phyloP scores from a whole-genome alignment of 2,113 vertebrate species.

The Seriola quinqueradiata region DNA sequence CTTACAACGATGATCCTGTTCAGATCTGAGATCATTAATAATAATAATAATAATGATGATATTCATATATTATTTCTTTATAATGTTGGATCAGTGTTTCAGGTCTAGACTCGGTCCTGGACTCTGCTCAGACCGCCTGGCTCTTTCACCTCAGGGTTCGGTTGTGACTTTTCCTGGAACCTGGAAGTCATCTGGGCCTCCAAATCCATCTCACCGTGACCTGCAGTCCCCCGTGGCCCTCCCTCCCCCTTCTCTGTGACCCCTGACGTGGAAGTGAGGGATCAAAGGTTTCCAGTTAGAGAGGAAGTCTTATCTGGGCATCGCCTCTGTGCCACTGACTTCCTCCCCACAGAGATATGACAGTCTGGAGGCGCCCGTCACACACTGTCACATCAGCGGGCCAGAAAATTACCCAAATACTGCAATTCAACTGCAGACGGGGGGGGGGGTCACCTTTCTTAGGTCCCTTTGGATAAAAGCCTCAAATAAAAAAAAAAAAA shows the following conservation, averaged over 20 bases:
- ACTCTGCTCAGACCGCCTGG: too few species aligned
- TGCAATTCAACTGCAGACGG: slow-evolving; percentile 50
- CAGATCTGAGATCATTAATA: too few species aligned
- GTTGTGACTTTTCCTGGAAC: not conserved
- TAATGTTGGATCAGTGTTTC: too few species aligned
- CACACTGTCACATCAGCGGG: slow-evolving; percentile 60
- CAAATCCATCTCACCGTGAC: not conserved
- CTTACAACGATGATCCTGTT: too few species aligned
- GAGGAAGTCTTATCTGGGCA: slow-evolving; percentile 75
- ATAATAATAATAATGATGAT: too few species aligned
- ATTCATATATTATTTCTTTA: too few species aligned
- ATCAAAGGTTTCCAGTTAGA: slow-evolving; percentile 33
- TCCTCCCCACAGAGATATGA: slow-evolving; percentile 76
- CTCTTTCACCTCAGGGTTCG: not conserved
- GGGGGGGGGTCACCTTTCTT: slow-evolving; percentile 11
- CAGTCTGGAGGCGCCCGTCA: slow-evolving; percentile 70
- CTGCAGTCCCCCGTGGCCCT: slow-evolving; percentile 1
- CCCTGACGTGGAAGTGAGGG: not conserved
- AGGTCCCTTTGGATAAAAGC: not conserved
- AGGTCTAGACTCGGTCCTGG: too few species aligned
- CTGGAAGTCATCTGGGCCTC: not conserved
- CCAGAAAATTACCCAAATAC: slow-evolving; percentile 74
- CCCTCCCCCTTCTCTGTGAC: not conserved
- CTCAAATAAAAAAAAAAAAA: too few species aligned
- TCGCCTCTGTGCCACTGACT: slow-evolving; percentile 37